Evolutionary conservation across 2,797 vertebrate species (phyloP).

Genomic region (Pantherophis alleghaniensis): DNA sequence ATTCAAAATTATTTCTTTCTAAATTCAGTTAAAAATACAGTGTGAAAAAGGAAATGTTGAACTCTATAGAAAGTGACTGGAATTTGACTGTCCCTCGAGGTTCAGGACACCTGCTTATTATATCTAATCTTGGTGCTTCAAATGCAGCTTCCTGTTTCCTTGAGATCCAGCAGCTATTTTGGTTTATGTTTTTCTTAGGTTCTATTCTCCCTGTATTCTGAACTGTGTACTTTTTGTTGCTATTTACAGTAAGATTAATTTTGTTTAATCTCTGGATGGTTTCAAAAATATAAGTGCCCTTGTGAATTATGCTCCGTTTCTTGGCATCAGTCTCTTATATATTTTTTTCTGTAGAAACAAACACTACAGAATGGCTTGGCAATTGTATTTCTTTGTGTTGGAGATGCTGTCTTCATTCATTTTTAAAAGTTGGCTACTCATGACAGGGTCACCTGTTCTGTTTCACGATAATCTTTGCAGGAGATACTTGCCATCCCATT

Average conservation of each 20-base stretch:
- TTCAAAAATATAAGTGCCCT: background rate
- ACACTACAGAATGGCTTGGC: background rate
- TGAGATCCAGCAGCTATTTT: slow-evolving; percentile 26
- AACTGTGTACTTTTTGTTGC: background rate
- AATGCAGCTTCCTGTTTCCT: slow-evolving; percentile 35
- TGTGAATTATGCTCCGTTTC: background rate
- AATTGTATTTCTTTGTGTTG: background rate
- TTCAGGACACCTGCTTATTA: slow-evolving; percentile 57
- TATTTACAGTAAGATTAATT: background rate
- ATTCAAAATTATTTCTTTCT: background rate
- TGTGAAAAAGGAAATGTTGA: background rate
- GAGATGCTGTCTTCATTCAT: background rate
- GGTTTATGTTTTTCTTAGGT: background rate
- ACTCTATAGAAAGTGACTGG: slow-evolving; percentile 27
- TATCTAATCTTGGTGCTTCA: slow-evolving; percentile 56
- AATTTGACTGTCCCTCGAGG: slow-evolving; percentile 25
- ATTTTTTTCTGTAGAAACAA: background rate
- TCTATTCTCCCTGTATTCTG: slow-evolving; percentile 17
- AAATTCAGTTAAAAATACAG: background rate
- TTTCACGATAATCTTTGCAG: background rate
- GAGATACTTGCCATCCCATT: background rate
- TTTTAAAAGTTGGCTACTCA: background rate
- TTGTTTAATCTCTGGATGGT: slow-evolving; percentile 14
- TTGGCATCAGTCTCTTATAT: background rate
- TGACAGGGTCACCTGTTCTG: background rate